These are phyloP conservation scores for Drosophila prosaltans DNA, from an alignment of 1,140 invertebrate genomes.

Conservation along the genomic window DNA sequence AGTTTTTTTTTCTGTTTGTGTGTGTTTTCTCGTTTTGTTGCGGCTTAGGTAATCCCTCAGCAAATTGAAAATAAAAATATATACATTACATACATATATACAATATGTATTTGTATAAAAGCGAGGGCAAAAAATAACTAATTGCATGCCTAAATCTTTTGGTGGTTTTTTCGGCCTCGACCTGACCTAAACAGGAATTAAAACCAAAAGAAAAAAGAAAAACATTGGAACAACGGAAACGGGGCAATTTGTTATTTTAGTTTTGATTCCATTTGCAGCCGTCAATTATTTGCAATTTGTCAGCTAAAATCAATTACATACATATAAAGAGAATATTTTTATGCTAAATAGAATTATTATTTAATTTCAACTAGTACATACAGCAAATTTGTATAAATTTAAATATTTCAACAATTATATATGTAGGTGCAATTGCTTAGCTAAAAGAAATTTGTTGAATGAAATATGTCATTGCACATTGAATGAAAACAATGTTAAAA, in stretches of 20 bases:
- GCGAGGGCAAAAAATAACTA: not conserved
- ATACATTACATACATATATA: not conserved
- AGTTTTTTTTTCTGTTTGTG: not conserved
- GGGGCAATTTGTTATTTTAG: not conserved
- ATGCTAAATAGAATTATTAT: too few species aligned
- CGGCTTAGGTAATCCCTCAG: conserved; percentile 10
- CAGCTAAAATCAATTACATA: too few species aligned
- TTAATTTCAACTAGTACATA: too few species aligned
- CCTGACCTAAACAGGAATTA: not conserved
- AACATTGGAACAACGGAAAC: not conserved
- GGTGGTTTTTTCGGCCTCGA: conserved; percentile 3
- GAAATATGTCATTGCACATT: too few species aligned
- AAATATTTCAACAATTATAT: too few species aligned
- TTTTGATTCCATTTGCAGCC: too few species aligned
- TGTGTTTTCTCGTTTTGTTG: not conserved
- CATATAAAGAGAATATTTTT: too few species aligned
- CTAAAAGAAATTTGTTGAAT: too few species aligned
- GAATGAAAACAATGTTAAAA: too few species aligned
- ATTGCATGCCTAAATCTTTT: conserved; percentile 9
- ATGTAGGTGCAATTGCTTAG: too few species aligned
- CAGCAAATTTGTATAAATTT: too few species aligned
- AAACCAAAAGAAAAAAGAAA: not conserved
- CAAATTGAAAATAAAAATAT: conserved; percentile 6
- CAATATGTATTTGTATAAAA: not conserved
- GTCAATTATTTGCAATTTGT: too few species aligned